Base-by-base conservation (phyloP, 2,888 invertebrate species). In the Protodeltote pygarga region DNA sequence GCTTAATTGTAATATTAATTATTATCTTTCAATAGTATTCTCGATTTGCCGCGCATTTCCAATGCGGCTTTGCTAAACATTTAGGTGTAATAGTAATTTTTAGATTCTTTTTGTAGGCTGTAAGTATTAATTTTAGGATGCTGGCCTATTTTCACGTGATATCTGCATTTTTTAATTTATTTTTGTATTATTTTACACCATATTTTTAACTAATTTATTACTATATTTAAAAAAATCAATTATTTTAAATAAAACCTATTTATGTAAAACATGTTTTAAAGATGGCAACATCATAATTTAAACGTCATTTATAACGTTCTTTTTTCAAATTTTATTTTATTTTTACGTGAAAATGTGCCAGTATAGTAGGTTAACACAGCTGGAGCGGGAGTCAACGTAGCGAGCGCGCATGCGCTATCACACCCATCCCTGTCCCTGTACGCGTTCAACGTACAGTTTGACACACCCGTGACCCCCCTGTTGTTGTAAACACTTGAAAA, bases 351-450 rank as follows among this genome's bases (percentile, higher is more conserved):
- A 79, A 82, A 75, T 75, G 75, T 62, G 79, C 74, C 77, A 73
- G 77, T 69, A 38, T 48, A 40, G 39, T 80, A 79, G 71, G 59
- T 65, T 75, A 77, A 69, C 42, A 74, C 86, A 81, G 87, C 87
- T 87, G 87, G 87, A 81, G 73, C 77, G 85, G 86, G 87, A 81
- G 78, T 70, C 87, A 87, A 86, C 52, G 79, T 85, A 86, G 85
- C 60, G 67, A 71, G 67, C 74, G 65, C 47, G 41, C 16, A 63
- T 25, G 66, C 68, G 45, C 61, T 51, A 28, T 53, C 66, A 51
- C 46, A 57, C 66, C 52, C 54, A 54, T 35, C 42, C 65, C 38
- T 24, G 25, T 47, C 32, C 31, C 32, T 47, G 63, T 31, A 32
- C 28, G 8, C 1, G 8, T 31, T 6, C 23, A 15, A 13, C 16